phyloP scores from a whole-genome alignment of 2,888 invertebrate species.

The Melangyna quadrimaculata region DNA sequence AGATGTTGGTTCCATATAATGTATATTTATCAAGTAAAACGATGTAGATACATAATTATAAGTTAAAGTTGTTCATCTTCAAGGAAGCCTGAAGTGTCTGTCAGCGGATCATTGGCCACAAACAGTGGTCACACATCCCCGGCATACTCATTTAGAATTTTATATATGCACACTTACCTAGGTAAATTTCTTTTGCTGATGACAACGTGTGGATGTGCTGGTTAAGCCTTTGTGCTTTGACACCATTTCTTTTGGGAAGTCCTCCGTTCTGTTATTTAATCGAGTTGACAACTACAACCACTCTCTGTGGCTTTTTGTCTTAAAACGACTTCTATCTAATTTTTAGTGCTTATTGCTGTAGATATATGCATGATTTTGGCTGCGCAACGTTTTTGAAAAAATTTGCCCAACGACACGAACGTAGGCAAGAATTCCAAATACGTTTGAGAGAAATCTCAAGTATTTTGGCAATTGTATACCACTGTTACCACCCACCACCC shows the following conservation, averaged over 20 bases:
- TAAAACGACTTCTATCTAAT: slow-evolving; percentile 5
- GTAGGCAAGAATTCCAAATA: neutral
- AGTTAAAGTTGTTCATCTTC: slow-evolving; percentile 30
- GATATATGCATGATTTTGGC: neutral
- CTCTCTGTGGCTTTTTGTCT: neutral
- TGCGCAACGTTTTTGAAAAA: slow-evolving; percentile 27
- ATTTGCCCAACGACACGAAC: neutral
- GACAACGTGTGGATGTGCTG: neutral
- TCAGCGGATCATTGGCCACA: slow-evolving; percentile 37
- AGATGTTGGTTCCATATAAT: slow-evolving; percentile 5
- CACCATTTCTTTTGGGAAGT: neutral
- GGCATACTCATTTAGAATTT: neutral
- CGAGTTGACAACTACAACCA: slow-evolving; percentile 25
- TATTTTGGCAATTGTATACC: slow-evolving; percentile 35
- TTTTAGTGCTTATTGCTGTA: neutral
- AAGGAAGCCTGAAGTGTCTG: slow-evolving; percentile 29
- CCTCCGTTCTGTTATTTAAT: neutral
- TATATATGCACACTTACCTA: no score
- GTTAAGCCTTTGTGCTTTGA: neutral
- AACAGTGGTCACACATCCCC: slow-evolving; percentile 11
- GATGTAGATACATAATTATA: neutral
- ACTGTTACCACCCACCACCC: neutral
- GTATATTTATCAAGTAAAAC: neutral
- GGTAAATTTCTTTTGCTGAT: slow-evolving; percentile 5
- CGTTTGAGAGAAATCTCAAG: slow-evolving; percentile 34